Evolutionary conservation across 1,140 invertebrate genomes (phyloP), one percentile per base, ranked within the genome.

Genomic region (Mycetomoellerius zeteki): DNA sequence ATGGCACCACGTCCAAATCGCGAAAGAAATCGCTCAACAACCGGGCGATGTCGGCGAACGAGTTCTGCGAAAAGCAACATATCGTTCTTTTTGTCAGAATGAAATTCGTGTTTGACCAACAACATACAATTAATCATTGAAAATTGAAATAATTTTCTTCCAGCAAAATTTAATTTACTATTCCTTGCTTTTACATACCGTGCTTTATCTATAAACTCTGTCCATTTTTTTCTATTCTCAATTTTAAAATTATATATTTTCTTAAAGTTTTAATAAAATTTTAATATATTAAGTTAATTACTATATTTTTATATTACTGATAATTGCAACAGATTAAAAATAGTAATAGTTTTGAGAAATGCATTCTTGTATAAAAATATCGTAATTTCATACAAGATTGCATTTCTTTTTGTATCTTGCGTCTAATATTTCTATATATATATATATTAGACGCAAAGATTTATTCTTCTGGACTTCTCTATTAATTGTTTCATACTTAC

Each of bases 1-100:
- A 98, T 1, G 98, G 98, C 3, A 99, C 98, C n/a, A 99, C 98
- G 95, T 99, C 98, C 77, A 99, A 93, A 94, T 99, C 98, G 10
- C 98, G 96, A 92, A 99, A 99, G 94, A 98, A 99, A 92, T 99
- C 98, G 76, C 98, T 98, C 65, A 99, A 95, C 60, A 99, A 94
- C 69, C 97, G 96, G 0, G 98, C 98, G 77, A 99, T 98, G 93
- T 99, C 98, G 6, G 97, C 96, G 92, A 98, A 98, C 1, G 98
- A 98, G 93, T 98, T 98, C 95, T 98, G 95, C 73, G 33, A 88
- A 85, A 43, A 37, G 47, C 30, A 27, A 27, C 30, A 52, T 14
- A 60, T 52, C 19, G 43, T 50, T 33, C 24, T 33, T 52, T 16
- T 24, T 43, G n/a, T 67, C 14, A 54, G 7, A 14, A 21, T 54